Base-by-base conservation (phyloP, 2,888 invertebrate genomes). In the Anarsia innoxiella region DNA sequence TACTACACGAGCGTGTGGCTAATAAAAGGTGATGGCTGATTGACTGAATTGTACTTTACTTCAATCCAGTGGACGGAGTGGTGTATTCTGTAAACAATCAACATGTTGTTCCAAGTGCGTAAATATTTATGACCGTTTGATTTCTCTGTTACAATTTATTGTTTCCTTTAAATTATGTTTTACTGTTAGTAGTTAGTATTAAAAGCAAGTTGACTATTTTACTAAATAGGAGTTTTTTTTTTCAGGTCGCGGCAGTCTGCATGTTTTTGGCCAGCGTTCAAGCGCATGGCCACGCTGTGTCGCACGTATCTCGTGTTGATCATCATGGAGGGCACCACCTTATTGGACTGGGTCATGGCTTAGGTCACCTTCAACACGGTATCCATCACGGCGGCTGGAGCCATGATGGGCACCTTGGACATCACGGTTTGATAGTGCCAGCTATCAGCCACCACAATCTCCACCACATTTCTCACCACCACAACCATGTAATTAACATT, bases 51-150 rank as follows among this genome's bases (percentile, higher is more conserved):
- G 59, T 56, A 73, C 23, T 39, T 31, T 27, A 66, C 71, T 62
- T 57, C 57, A 62, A 53, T 62, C 59, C 54, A 66, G 59, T 59
- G 53, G 45, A 61, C 59, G 53, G 56, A 56, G 53, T 51, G 59
- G 53, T 48, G 52, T 49, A 47, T 29, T 42, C 45, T 19, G 4
- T 12, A 26, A 3, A 26, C 33, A 33, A 33, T 23, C 23, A 63
- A 13, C 19, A 64, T 74, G 74, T 66, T 64, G 62, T 64, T 59
- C 51, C 69, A 67, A 62, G 68, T 70, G 37, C 65, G 67, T 67
- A 44, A n/a, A n/a, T 36, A 13, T 28, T 42, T 45, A 41, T 29
- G 37, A 28, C 34, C 16, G 30, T 46, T 40, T 44, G 37, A 31
- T n/a, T n/a, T n/a, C n/a, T n/a, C n/a, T n/a, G n/a, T n/a, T n/a